Percentiles rank a stretch among this genome's conserved stretches.
phyloP scores from a whole-genome alignment of 1,140 invertebrate genomes.

The Panulirus ornatus region DNA sequence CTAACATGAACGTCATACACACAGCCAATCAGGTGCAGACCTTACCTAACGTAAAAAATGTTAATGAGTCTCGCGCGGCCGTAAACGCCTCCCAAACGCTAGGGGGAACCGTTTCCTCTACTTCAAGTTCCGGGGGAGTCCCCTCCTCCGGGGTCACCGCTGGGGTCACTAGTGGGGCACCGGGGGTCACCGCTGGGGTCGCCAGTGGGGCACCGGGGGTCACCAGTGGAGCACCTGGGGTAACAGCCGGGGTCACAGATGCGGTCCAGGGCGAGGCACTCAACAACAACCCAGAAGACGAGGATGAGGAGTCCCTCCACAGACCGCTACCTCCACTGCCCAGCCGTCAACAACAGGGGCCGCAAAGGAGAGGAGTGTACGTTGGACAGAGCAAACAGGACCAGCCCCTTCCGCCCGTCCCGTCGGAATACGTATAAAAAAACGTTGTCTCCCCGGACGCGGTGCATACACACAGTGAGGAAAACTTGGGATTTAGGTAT shows the following conservation, averaged over 20 bases:
- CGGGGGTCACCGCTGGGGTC: slow-evolving; percentile 7
- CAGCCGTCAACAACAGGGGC: slow-evolving; percentile 74
- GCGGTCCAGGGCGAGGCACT: not conserved
- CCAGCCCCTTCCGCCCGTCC: slow-evolving; percentile 55
- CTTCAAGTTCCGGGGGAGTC: not conserved
- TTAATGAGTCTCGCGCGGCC: slow-evolving; percentile 24
- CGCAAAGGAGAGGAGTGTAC: slow-evolving; percentile 74
- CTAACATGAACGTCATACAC: slow-evolving; percentile 56
- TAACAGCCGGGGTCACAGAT: slow-evolving; percentile 10
- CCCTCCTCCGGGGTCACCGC: slow-evolving; percentile 13
- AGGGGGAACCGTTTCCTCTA: not conserved
- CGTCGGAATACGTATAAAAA: slow-evolving; percentile 68
- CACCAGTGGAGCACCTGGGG: not conserved
- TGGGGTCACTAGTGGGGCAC: slow-evolving; percentile 22
- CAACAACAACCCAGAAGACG: slow-evolving; percentile 13
- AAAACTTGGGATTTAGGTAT: too few relatives aligned
- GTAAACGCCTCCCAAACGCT: not conserved
- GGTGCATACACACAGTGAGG: too few relatives aligned
- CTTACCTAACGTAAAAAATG: slow-evolving; percentile 46
- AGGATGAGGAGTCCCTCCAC: slow-evolving; percentile 28
- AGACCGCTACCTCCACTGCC: slow-evolving; percentile 75
- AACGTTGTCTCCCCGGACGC: too few relatives aligned
- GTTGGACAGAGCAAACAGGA: slow-evolving; percentile 60
- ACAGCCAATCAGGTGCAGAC: slow-evolving; percentile 52
- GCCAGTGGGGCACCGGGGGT: not conserved